phyloP scores from a whole-genome alignment of 2,113 vertebrate genomes.

The Amblyornis subalaris region DNA sequence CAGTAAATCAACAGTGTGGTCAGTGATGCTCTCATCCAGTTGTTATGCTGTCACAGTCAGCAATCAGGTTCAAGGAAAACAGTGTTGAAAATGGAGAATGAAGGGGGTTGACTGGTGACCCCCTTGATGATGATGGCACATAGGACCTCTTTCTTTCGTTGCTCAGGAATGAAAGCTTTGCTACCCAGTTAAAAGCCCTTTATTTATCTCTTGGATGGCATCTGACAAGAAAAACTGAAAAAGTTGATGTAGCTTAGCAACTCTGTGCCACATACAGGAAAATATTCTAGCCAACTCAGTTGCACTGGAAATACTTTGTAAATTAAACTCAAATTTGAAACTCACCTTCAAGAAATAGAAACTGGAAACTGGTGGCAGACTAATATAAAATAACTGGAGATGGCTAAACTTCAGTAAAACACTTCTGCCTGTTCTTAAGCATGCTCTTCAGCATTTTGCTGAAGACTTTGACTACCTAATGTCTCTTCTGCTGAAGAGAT shows the following conservation, averaged over 20 bases:
- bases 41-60: background rate
- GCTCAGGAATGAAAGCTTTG: background rate
- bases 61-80: background rate
- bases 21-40: background rate
- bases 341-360: background rate
- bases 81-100: background rate
- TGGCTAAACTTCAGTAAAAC: background rate
- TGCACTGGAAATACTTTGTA: background rate
- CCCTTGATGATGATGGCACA: rapidly evolving
- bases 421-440: background rate
- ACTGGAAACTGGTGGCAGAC: background rate
- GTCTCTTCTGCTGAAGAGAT: background rate
- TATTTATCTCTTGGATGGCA: background rate
- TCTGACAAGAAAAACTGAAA: background rate
- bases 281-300: background rate
- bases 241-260: background rate
- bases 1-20: background rate
- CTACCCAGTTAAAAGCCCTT: background rate
- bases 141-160: background rate
- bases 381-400: background rate
- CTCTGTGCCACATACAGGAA: background rate
- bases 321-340: background rate
- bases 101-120: background rate
- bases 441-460: background rate
- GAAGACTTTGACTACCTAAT: background rate